Percentiles rank a stretch among this genome's conserved stretches.
phyloP scores from a whole-genome alignment of 2,797 vertebrate species.

The Mormyrops attenuatus region DNA sequence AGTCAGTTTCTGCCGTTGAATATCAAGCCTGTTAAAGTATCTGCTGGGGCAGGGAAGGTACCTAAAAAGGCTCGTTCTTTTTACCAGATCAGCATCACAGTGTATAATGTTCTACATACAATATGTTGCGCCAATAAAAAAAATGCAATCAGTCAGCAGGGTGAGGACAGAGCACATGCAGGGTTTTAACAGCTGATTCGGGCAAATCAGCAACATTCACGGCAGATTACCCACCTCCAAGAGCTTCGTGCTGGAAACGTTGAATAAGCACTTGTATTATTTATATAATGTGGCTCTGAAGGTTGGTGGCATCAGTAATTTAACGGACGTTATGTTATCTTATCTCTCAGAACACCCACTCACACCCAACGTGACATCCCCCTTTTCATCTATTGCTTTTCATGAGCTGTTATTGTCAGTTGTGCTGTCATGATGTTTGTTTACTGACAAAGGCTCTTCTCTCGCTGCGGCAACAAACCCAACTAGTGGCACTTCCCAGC shows the following conservation, averaged over 20 bases:
- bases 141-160: not conserved
- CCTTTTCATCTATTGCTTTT: not conserved
- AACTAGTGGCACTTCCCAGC: not conserved
- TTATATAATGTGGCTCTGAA: constrained; percentile 11
- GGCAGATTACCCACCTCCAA: not conserved
- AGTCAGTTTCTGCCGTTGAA: not conserved
- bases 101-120: not conserved
- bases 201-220: not conserved
- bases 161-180: not conserved
- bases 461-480: not conserved
- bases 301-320: constrained; percentile 18
- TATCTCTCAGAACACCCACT: not conserved
- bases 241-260: constrained; percentile 4
- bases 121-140: not conserved
- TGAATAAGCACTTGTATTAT: constrained; percentile 25
- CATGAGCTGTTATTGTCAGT: not conserved
- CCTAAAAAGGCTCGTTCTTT: not conserved
- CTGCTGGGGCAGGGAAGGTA: not conserved
- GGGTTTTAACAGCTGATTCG: not conserved
- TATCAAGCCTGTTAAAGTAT: not conserved
- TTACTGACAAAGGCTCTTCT: not conserved
- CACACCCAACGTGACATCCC: not conserved
- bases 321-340: not conserved
- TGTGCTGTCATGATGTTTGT: not conserved
- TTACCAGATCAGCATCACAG: not conserved